Conservation (phyloP, 92 coral and sea anemone species). For the Parazoanthus atlanticus region DNA sequence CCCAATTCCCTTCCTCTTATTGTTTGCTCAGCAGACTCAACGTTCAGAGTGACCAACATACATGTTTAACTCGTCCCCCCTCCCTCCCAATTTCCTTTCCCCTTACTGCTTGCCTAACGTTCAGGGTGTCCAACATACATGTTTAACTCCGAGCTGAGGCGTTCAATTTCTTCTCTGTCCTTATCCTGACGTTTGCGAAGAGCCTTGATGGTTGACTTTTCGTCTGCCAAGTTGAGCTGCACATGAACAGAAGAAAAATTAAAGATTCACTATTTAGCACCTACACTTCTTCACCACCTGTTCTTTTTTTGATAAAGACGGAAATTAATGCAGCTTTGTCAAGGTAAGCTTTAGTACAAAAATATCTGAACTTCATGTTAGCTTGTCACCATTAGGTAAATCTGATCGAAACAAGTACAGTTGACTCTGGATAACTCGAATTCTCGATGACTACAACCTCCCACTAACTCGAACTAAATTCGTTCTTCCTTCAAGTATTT, state of each 20-base stretch:
- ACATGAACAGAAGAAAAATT: background rate
- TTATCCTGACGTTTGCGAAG: slow-evolving; percentile 96
- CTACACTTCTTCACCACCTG: background rate
- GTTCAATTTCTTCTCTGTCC: slow-evolving; percentile 87
- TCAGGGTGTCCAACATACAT: slow-evolving; percentile 60
- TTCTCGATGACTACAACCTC: too few species aligned
- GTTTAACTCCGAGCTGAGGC: slow-evolving; percentile 76
- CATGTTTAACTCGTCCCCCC: slow-evolving; percentile 32
- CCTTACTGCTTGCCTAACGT: background rate
- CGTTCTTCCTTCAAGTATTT: too few species aligned
- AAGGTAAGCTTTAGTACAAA: background rate
- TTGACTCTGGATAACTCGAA: too few species aligned
- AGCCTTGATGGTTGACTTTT: slow-evolving; percentile 91
- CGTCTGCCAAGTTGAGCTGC: slow-evolving; percentile 95
- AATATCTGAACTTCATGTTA: background rate
- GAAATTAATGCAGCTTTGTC: background rate
- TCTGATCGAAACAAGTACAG: too few species aligned
- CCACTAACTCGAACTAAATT: too few species aligned
- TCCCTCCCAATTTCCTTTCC: too few species aligned
- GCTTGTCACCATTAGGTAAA: too few species aligned
- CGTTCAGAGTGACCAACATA: too few species aligned
- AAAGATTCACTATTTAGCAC: background rate
- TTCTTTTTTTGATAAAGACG: background rate
- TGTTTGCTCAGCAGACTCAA: background rate
- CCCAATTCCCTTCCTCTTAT: too few species aligned